phyloP scores from a whole-genome alignment of 2,888 invertebrate genomes.

The Ischnura elegans region DNA sequence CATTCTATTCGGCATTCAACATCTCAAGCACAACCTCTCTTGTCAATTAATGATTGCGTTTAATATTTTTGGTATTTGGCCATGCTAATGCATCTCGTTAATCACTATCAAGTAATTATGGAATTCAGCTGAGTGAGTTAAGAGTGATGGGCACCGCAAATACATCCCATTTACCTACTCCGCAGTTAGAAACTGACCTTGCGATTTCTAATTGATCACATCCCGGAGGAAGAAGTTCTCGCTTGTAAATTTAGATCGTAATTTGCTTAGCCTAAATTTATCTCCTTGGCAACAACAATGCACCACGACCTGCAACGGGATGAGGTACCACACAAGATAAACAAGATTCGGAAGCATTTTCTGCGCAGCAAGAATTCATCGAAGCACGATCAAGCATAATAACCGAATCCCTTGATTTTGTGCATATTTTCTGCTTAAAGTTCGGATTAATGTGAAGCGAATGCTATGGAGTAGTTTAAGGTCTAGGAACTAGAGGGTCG shows the following conservation, averaged over 20 bases:
- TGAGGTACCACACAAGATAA: conserved; percentile 36
- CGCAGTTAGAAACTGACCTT: not conserved
- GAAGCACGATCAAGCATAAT: not conserved
- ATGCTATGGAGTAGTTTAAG: too few relatives aligned
- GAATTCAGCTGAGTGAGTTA: not conserved
- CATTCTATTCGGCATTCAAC: too few relatives aligned
- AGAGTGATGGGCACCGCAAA: not conserved
- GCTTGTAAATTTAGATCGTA: conserved; percentile 25
- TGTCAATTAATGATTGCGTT: not conserved
- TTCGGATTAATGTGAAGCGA: too few relatives aligned
- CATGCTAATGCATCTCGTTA: not conserved
- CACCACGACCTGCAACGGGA: conserved; percentile 53
- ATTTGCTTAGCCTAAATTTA: conserved; percentile 46
- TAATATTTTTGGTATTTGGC: not conserved
- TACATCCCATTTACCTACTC: not conserved
- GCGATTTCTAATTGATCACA: not conserved
- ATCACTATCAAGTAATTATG: not conserved
- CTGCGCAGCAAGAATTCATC: not conserved
- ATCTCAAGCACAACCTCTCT: not conserved
- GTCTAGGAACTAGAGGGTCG: too few relatives aligned
- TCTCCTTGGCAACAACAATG: conserved; percentile 48
- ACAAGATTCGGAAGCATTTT: not conserved
- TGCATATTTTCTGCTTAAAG: too few relatives aligned
- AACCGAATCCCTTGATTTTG: too few relatives aligned
- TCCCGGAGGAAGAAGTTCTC: conserved; percentile 25